Conservation (phyloP, 2,113 vertebrate species). For the Heloderma charlesbogerti region DNA sequence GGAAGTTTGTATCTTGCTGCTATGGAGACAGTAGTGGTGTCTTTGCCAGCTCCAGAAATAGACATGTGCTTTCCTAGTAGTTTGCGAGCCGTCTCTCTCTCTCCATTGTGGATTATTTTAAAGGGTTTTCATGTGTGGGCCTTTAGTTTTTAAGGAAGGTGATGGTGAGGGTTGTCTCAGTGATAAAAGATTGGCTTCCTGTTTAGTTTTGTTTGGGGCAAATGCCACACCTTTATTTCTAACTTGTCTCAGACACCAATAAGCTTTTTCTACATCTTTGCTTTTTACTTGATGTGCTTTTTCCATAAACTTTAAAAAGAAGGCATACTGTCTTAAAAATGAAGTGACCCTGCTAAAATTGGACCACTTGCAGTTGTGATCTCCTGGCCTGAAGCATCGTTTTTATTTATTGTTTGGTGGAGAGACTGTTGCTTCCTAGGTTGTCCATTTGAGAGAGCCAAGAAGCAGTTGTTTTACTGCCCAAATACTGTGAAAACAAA, state of each 20-base stretch:
- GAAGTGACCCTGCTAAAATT: background rate
- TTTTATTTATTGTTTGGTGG: no score
- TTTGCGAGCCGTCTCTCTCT: background rate
- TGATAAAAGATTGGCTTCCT: background rate
- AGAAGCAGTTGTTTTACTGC: background rate
- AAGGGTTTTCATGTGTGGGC: background rate
- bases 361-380: background rate
- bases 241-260: background rate
- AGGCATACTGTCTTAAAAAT: background rate
- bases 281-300: background rate
- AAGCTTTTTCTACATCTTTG: background rate
- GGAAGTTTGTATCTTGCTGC: constrained; percentile 8
- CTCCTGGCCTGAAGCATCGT: background rate
- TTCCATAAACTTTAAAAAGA: background rate
- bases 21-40: background rate
- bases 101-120: background rate
- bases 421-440: background rate
- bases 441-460: background rate
- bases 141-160: background rate
- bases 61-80: background rate
- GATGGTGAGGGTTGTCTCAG: background rate
- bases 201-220: background rate
- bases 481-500: background rate
- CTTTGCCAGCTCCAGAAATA: constrained; percentile 35
- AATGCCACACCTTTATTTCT: background rate